Conservation (phyloP, 2,113 vertebrate genomes). For the Scortum barcoo region DNA sequence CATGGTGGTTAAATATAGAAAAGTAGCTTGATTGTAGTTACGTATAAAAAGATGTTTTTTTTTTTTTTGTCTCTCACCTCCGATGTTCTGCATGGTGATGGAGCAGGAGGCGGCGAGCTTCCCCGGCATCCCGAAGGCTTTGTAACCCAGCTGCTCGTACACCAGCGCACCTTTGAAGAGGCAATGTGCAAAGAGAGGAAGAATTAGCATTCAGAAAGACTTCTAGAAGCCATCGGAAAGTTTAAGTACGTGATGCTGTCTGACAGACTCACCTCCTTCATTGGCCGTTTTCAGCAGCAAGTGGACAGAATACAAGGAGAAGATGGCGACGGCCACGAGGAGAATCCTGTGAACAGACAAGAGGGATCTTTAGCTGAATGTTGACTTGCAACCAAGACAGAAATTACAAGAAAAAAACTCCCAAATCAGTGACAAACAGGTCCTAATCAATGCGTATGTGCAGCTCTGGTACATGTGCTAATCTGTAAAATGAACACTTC, state of each 20-base stretch:
- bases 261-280: slow-evolving; percentile 91
- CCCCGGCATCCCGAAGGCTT: slow-evolving; percentile 94
- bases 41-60: background rate
- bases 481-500: background rate
- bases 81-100: slow-evolving; percentile 98
- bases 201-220: background rate
- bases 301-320: slow-evolving; percentile 98
- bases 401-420: background rate
- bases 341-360: slow-evolving; percentile 87
- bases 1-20: background rate
- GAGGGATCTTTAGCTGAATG: slow-evolving; percentile 5
- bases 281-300: slow-evolving; percentile 97
- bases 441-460: background rate
- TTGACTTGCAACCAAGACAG: background rate
- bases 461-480: background rate
- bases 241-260: background rate
- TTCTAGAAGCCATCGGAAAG: background rate
- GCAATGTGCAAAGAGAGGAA: background rate
- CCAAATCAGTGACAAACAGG: background rate
- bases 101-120: slow-evolving; percentile 95
- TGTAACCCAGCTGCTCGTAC: slow-evolving; percentile 96
- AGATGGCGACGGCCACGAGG: slow-evolving; percentile 90
- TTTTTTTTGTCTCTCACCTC: slow-evolving; percentile 84
- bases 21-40: background rate
- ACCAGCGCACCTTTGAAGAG: slow-evolving; percentile 88